Conservation (phyloP, 2,797 vertebrate species). For the Sardinella longiceps region DNA sequence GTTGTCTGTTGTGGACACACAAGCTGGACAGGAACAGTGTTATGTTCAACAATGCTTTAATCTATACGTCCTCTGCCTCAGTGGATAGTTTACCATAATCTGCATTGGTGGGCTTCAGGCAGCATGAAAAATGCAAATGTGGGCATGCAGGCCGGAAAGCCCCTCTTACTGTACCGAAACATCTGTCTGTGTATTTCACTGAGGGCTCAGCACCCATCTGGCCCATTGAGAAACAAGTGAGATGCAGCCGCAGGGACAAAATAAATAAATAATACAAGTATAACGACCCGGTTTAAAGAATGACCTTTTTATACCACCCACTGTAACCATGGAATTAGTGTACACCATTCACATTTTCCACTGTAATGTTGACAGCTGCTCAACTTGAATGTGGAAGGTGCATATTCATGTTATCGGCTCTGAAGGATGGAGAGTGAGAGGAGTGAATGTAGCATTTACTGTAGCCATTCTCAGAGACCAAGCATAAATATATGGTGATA, state of each 20-base stretch:
- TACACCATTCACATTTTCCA: slow-evolving; percentile 11
- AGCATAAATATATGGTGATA: background rate
- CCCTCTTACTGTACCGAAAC: slow-evolving; percentile 59
- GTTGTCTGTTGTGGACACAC: too few species aligned
- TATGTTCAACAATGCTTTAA: slow-evolving; percentile 45
- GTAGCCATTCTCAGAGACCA: too few species aligned
- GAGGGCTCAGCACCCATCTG: slow-evolving; percentile 64
- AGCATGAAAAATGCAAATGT: slow-evolving; percentile 60
- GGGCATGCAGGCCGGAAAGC: slow-evolving; percentile 62
- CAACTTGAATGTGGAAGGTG: background rate
- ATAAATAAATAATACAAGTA: slow-evolving; percentile 38
- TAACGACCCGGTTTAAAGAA: slow-evolving; percentile 19
- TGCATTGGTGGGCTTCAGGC: slow-evolving; percentile 37
- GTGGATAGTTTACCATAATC: slow-evolving; percentile 48
- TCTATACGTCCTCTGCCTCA: slow-evolving; percentile 40
- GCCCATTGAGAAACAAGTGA: slow-evolving; percentile 59
- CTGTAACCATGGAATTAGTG: slow-evolving; percentile 19
- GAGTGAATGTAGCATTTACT: background rate
- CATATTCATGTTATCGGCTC: background rate
- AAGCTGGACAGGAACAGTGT: background rate
- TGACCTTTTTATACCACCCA: background rate
- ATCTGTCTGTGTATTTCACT: slow-evolving; percentile 69
- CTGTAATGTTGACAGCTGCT: slow-evolving; percentile 15
- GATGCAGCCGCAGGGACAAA: slow-evolving; percentile 42
- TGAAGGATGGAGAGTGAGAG: background rate